phyloP scores from a whole-genome alignment of 2,113 vertebrate species.

The Gadus chalcogrammus region DNA sequence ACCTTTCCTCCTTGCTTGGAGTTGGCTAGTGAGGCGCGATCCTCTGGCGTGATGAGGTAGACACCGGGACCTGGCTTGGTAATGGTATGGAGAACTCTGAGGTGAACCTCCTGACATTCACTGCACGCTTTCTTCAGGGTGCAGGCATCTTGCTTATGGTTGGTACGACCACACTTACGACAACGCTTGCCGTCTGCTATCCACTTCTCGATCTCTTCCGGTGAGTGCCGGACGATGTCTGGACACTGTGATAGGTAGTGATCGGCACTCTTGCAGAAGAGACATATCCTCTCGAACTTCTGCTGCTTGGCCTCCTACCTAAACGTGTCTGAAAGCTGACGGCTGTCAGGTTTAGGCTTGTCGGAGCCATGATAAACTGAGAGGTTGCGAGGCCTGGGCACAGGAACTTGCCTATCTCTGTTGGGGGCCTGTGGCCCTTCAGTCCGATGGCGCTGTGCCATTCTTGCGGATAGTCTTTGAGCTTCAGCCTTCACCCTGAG shows the following conservation, averaged over 20 bases:
- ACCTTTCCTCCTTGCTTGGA: not conserved
- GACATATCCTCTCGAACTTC: not conserved
- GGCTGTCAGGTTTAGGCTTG: not conserved
- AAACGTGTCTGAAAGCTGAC: not conserved
- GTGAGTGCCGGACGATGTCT: not conserved
- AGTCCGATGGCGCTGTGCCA: constrained; percentile 1
- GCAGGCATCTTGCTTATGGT: not conserved
- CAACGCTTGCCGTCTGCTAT: no score
- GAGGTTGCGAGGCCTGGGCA: not conserved
- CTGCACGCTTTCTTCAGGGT: not conserved
- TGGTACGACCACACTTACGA: no score
- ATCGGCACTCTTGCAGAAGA: not conserved
- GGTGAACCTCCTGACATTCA: not conserved
- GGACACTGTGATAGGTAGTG: not conserved
- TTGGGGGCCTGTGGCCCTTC: not conserved
- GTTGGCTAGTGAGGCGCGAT: not conserved
- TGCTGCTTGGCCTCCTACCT: not conserved
- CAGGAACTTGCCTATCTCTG: not conserved
- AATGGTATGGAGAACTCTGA: not conserved
- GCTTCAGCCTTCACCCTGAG: not conserved
- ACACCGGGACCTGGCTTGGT: no score
- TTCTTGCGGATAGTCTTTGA: not conserved
- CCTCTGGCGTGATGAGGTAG: not conserved
- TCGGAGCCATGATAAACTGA: not conserved
- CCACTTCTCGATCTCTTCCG: no score